Evolutionary conservation across 2,888 invertebrate species (phyloP).

Genomic region (Dendrolimus houi): DNA sequence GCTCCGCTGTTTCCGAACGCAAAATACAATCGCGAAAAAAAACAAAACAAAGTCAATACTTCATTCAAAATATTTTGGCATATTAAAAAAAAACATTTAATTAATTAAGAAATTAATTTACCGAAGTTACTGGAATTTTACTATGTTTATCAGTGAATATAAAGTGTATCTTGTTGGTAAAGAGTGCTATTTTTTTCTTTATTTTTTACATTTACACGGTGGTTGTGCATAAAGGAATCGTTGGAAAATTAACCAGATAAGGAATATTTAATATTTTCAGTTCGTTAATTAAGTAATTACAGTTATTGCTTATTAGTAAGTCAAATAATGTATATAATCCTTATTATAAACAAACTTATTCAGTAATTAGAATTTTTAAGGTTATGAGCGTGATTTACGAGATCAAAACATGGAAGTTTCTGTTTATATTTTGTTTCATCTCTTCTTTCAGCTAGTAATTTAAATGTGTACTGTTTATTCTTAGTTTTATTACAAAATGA

Average conservation of each 20-base stretch:
- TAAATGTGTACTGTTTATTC: no score
- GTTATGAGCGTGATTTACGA: no score
- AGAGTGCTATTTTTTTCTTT: constrained; percentile 15
- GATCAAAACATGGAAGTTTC: no score
- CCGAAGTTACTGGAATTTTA: background rate
- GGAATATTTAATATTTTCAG: constrained; percentile 5
- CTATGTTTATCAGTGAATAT: background rate
- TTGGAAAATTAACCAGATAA: constrained; percentile 47
- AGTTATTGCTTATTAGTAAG: no score
- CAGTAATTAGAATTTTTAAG: no score
- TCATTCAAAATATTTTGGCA: no score
- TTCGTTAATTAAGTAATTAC: no score
- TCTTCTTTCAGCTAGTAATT: no score
- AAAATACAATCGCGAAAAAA: constrained; percentile 25
- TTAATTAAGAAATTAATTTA: background rate
- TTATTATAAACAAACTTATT: no score
- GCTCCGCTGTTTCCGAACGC: constrained; percentile 37
- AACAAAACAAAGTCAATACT: constrained; percentile 19
- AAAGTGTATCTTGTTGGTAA: background rate
- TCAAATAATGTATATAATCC: no score
- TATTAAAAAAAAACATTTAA: background rate
- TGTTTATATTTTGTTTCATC: no score
- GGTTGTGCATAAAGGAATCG: constrained; percentile 54
- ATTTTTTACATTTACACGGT: constrained; percentile 12
- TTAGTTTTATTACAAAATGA: no score